Percentiles rank a stretch among this genome's conserved stretches.
phyloP scores from a whole-genome alignment of 2,888 invertebrate species.

The Laothoe populi region DNA sequence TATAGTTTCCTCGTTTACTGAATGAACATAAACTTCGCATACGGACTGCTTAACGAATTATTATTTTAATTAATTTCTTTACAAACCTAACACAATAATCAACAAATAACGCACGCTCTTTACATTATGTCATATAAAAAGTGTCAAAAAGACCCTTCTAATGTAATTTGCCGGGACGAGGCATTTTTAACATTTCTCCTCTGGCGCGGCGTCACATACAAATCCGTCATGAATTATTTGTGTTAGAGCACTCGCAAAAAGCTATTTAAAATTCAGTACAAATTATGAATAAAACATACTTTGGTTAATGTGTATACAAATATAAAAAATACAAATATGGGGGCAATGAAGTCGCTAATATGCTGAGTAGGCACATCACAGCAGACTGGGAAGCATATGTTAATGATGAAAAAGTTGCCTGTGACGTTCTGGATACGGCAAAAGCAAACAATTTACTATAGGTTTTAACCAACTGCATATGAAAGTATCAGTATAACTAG shows the following conservation, averaged over 20 bases:
- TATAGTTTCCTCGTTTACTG: too few relatives aligned
- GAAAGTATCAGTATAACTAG: too few relatives aligned
- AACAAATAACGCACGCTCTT: not conserved
- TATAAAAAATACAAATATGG: not conserved
- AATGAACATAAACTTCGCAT: too few relatives aligned
- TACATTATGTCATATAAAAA: conserved; percentile 2
- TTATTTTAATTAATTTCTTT: not conserved
- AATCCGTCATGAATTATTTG: conserved; percentile 1
- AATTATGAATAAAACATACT: conserved; percentile 13
- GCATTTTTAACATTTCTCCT: not conserved
- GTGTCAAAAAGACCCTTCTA: conserved; percentile 12
- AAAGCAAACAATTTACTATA: too few relatives aligned
- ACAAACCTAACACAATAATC: not conserved
- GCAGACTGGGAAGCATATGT: too few relatives aligned
- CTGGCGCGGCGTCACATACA: not conserved
- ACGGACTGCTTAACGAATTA: not conserved
- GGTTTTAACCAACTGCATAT: too few relatives aligned
- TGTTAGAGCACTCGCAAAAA: not conserved
- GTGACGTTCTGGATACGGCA: too few relatives aligned
- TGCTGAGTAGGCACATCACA: too few relatives aligned
- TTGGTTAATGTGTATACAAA: not conserved
- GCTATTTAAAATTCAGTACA: not conserved
- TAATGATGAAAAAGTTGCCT: too few relatives aligned
- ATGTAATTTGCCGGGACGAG: conserved; percentile 11
- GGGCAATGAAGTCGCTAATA: too few relatives aligned